Conservation (phyloP, 1,140 invertebrate genomes). For the Drosophila pandora region DNA sequence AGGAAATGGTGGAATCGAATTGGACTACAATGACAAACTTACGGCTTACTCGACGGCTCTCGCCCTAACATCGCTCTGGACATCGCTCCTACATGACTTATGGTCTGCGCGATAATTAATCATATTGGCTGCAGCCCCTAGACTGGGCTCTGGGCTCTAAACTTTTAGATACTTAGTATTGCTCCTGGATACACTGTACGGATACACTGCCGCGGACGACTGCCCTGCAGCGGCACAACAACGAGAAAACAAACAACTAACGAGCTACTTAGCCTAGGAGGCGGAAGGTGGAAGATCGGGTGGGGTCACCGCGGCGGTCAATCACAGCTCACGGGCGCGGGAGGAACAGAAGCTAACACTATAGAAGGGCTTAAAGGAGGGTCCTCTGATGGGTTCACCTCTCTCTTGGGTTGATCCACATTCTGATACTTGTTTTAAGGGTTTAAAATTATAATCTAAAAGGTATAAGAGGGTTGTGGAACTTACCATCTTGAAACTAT, state of each 20-base stretch:
- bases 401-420: too few species aligned
- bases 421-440: too few species aligned
- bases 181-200: constrained; percentile 70
- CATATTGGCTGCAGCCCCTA: constrained; percentile 38
- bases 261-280: constrained; percentile 60
- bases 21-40: constrained; percentile 74
- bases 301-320: neutral
- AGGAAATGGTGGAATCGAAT: constrained; percentile 28
- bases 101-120: constrained; percentile 64
- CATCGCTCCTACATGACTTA: constrained; percentile 23
- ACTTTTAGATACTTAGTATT: constrained; percentile 66
- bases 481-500: neutral
- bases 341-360: neutral
- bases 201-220: constrained; percentile 3
- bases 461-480: too few species aligned
- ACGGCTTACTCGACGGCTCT: constrained; percentile 55
- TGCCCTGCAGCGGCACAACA: constrained; percentile 32
- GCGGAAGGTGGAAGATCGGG: constrained; percentile 3
- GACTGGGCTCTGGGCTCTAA: constrained; percentile 21
- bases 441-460: too few species aligned
- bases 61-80: constrained; percentile 16
- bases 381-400: too few species aligned
- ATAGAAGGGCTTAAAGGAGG: too few species aligned
- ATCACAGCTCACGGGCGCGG: too few species aligned
- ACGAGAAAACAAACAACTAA: constrained; percentile 41